Evolutionary conservation across 1,140 invertebrate genomes (phyloP).

Genomic region (Platorchestia sp.): DNA sequence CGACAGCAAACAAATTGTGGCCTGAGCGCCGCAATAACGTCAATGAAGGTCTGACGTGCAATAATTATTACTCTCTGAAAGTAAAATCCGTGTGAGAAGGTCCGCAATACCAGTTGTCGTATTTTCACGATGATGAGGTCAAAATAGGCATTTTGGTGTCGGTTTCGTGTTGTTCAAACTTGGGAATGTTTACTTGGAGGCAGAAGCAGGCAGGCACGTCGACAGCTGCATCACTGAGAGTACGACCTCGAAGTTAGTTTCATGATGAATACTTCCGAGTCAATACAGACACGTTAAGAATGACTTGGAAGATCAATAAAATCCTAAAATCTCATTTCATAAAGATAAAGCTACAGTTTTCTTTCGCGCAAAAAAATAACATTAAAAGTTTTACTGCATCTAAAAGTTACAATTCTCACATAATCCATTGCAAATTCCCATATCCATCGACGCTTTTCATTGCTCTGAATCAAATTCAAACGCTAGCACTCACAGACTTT

Average conservation of each 20-base stretch:
- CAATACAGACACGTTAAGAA: neutral
- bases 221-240: neutral
- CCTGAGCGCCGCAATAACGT: neutral
- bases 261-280: neutral
- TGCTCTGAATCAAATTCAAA: neutral
- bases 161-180: neutral
- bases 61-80: neutral
- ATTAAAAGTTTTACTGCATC: neutral
- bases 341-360: neutral
- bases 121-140: neutral
- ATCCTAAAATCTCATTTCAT: neutral
- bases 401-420: neutral
- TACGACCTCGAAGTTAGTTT: neutral
- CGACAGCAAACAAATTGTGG: neutral
- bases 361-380: neutral
- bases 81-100: neutral
- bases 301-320: neutral
- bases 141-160: neutral
- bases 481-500: neutral
- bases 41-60: neutral
- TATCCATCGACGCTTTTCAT: too few relatives aligned
- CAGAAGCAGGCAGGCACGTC: neutral
- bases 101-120: neutral
- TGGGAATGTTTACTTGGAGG: neutral
- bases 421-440: too few relatives aligned